Conservation (phyloP, 2,797 vertebrate genomes). For the Catharus ustulatus region DNA sequence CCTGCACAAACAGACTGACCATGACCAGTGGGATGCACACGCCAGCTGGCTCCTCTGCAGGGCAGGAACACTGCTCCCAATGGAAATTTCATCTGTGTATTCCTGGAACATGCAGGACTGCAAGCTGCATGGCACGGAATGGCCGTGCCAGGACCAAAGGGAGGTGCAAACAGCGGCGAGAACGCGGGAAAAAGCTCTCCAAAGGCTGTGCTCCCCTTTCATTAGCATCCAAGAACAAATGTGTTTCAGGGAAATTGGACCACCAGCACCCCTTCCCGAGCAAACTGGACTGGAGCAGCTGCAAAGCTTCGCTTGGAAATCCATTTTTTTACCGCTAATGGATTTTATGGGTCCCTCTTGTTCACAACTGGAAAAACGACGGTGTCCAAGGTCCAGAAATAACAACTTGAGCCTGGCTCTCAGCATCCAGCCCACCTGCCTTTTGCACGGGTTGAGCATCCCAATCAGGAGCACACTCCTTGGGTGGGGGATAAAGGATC, state of each 20-base stretch:
- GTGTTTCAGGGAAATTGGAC: not conserved
- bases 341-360: conserved; percentile 67
- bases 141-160: not conserved
- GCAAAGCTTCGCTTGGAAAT: conserved; percentile 30
- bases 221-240: conserved; percentile 5
- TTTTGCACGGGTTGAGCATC: conserved; percentile 48
- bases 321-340: conserved; percentile 36
- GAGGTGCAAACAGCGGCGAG: rapidly evolving
- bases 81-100: conserved; percentile 58
- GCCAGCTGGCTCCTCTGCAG: conserved; percentile 39
- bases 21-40: not conserved
- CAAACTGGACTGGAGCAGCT: not conserved
- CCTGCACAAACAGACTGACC: not conserved
- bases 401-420: conserved; percentile 52
- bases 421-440: conserved; percentile 52
- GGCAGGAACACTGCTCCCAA: conserved; percentile 21
- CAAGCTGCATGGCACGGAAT: not conserved
- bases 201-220: not conserved
- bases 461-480: not conserved
- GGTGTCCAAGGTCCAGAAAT: conserved; percentile 61
- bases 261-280: not conserved
- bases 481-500: not conserved
- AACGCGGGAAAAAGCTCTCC: not conserved
- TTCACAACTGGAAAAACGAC: conserved; percentile 67
- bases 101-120: conserved; percentile 14